Base-by-base conservation (phyloP, 2,888 invertebrate genomes). In the Drosophila macrospina region DNA sequence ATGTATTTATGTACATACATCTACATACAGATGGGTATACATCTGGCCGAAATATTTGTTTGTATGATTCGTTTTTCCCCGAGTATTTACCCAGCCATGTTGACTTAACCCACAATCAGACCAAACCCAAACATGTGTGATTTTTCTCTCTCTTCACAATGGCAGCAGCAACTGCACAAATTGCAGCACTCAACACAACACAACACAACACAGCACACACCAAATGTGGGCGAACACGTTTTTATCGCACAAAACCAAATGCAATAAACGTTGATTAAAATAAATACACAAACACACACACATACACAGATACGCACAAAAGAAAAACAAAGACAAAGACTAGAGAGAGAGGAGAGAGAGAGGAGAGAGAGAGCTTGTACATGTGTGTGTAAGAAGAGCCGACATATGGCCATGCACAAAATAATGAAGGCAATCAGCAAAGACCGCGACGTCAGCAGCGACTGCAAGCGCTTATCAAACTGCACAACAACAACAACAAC, bases 171-270 rank as follows among this genome's bases (percentile, higher is more conserved):
- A 74, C 67, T 75, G 73, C 74, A 77, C 78, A 77, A 75, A 75
- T 77, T 77, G 78, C 78, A 68, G 74, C 74, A 77, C 68, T 72
- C 68, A 64, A 68, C 72, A 45, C 56, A 60, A 55, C 52, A 62
- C 66, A 73, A 74, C 69, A 63, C 55, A 26, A 69, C 54, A 28
- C 28, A 28, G 20, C 28, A 57, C 42, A 69, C 70, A 68, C 69
- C 70, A 74, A 77, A 86, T 83, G 89, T 89, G 88, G 90, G 89
- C 89, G 89, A 89, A 86, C 90, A 80, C 86, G 90, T 89, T 89
- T 85, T 88, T 86, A 88, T 86, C 87, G 78, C 81, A 67, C 68
- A 70, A 77, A 79, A 79, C 78, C 72, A 86, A 88, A 84, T 88
- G 83, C 80, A 86, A 84, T 84, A 80, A 86, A 78, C 72, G 84